Conservation (phyloP, 2,888 invertebrate species). For the Zootermopsis nevadensis region DNA sequence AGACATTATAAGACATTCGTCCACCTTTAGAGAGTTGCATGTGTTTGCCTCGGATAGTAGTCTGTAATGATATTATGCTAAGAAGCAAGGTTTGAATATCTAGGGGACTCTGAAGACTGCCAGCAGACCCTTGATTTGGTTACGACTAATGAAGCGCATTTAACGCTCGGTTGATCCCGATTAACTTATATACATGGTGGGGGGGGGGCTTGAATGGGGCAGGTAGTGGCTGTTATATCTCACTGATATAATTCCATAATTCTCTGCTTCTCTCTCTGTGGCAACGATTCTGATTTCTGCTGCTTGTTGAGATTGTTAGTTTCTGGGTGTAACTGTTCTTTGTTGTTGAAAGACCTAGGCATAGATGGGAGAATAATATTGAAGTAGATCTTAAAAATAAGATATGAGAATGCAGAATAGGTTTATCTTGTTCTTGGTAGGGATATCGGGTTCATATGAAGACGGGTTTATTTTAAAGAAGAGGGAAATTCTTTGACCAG, state of each 20-base stretch:
- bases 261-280: neutral
- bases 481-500: too few species aligned
- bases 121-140: conserved; percentile 27
- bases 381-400: too few species aligned
- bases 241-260: conserved; percentile 34
- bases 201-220: neutral
- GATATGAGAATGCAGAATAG: too few species aligned
- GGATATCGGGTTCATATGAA: too few species aligned
- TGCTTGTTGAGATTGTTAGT: too few species aligned
- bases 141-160: conserved; percentile 42
- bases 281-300: neutral
- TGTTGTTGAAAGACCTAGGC: too few species aligned
- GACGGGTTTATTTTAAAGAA: too few species aligned
- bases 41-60: conserved; percentile 36
- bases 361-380: too few species aligned
- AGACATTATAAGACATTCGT: neutral
- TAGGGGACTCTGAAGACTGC: conserved; percentile 8
- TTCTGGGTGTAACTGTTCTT: too few species aligned
- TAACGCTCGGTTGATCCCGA: conserved; percentile 43
- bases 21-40: conserved; percentile 12
- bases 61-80: conserved; percentile 37
- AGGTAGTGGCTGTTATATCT: conserved; percentile 27
- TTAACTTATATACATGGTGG: conserved; percentile 37
- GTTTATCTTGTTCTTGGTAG: too few species aligned
- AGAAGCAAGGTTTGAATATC: conserved; percentile 41